Evolutionary conservation across 2,113 vertebrate genomes (phyloP).

Genomic region (Sphyrna mokarran): DNA sequence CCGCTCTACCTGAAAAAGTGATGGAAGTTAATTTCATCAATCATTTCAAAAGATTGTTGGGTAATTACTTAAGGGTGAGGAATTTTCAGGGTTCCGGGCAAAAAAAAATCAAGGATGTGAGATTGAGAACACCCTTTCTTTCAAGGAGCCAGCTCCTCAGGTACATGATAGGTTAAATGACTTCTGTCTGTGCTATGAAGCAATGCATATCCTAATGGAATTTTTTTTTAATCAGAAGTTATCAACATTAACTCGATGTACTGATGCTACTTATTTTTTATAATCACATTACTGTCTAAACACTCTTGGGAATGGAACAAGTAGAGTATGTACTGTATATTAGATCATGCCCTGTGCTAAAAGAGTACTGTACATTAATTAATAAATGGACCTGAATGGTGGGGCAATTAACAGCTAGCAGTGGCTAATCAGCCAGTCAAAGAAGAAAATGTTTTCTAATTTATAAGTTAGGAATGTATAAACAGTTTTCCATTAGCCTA

Average conservation of each 20-base stretch:
- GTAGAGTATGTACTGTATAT: not conserved
- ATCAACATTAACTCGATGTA: not conserved
- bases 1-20: too few relatives aligned
- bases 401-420: not conserved
- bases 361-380: not conserved
- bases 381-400: not conserved
- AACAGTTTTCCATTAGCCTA: not conserved
- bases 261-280: not conserved
- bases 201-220: too few relatives aligned
- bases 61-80: too few relatives aligned
- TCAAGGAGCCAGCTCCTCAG: too few relatives aligned
- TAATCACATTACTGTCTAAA: not conserved
- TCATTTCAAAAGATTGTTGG: too few relatives aligned
- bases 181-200: too few relatives aligned
- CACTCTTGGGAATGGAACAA: not conserved
- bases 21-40: too few relatives aligned
- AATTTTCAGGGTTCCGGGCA: too few relatives aligned
- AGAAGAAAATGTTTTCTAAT: not conserved
- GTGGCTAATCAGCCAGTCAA: not conserved
- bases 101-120: too few relatives aligned
- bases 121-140: too few relatives aligned
- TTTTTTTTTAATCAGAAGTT: not conserved
- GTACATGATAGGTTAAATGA: too few relatives aligned
- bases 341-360: too few relatives aligned
- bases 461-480: not conserved